Base-by-base conservation (phyloP, 2,113 vertebrate genomes). In the Colinus virginianus region DNA sequence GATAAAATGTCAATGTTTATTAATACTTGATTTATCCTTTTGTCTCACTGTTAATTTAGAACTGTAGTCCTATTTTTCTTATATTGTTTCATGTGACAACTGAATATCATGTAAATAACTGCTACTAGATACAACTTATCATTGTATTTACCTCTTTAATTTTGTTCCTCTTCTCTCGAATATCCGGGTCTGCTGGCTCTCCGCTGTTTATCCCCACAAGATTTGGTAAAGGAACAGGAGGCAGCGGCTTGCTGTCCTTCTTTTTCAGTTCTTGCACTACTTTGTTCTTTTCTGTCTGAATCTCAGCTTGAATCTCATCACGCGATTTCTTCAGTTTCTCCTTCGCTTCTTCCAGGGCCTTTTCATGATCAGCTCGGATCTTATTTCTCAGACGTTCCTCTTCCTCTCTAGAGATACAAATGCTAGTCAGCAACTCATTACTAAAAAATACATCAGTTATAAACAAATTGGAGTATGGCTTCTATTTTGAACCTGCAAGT, bases 341-440 rank as follows among this genome's bases (percentile, higher is more conserved):
- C 96, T 99, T 99, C 38, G 99, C 99, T 97, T 99, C 99, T 97
- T 99, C 99, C 95, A 99, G 97, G 16, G 99, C 99, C 70, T 99
- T 98, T 97, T 99, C 99, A 8, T 99, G 99, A 97, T 99, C 99
- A 34, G 99, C 99, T 68, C 99, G 98, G 93, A 99, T 99, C 98
- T 99, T 99, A 96, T 99, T 98, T 96, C 99, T 98, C 96, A 99
- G 98, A 90, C 98, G 99, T 97, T 99, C 99, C 97, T 99, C 99
- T 95, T 99, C 99, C 97, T 99, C 99, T 97, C 99, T 99, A 92
- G 72, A 95, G 88, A 94, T 63, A 95, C 88, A 97, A 96, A 93
- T 19, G 51, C 43, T 16, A 76, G 58, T 93, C 90, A 96, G 90
- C 63, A 82, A 70, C 61, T 93, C 46, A 34, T 69, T 88, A 82